phyloP scores from a whole-genome alignment of 2,113 vertebrate species.

The Epinephelus lanceolatus region DNA sequence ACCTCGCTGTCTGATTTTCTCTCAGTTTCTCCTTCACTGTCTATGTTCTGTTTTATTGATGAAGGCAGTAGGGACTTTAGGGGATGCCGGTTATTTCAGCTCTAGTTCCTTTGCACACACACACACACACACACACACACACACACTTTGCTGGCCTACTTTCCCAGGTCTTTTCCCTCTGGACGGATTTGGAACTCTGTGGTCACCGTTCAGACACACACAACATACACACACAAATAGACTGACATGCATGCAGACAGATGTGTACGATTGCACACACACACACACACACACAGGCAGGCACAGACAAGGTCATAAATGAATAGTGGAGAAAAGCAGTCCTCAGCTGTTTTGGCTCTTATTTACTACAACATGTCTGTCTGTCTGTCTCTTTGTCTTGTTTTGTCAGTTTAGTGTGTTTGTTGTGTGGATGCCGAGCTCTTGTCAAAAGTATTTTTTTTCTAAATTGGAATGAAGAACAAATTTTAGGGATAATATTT shows the following conservation, averaged over 20 bases:
- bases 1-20: slow-evolving; percentile 39
- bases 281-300: background rate
- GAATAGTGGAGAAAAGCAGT: slow-evolving; percentile 16
- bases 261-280: slow-evolving; percentile 24
- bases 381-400: background rate
- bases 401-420: background rate
- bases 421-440: background rate
- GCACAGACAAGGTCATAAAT: slow-evolving; percentile 50
- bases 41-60: slow-evolving; percentile 81
- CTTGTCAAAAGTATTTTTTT: background rate
- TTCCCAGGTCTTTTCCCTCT: slow-evolving; percentile 72
- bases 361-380: background rate
- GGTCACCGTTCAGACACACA: slow-evolving; percentile 52
- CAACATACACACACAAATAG: slow-evolving; percentile 35
- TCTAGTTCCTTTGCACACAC: slow-evolving; percentile 70
- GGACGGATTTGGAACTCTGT: slow-evolving; percentile 61
- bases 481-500: background rate
- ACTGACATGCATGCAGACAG: slow-evolving; percentile 24
- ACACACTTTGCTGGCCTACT: slow-evolving; percentile 69
- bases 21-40: slow-evolving; percentile 36
- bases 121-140: slow-evolving; percentile 30
- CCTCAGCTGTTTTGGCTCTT: slow-evolving; percentile 31
- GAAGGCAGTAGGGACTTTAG: slow-evolving; percentile 75
- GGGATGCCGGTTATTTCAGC: slow-evolving; percentile 80
- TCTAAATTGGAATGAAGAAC: background rate